phyloP scores from a whole-genome alignment of 2,113 vertebrate genomes.

The Centropus unirufus region DNA sequence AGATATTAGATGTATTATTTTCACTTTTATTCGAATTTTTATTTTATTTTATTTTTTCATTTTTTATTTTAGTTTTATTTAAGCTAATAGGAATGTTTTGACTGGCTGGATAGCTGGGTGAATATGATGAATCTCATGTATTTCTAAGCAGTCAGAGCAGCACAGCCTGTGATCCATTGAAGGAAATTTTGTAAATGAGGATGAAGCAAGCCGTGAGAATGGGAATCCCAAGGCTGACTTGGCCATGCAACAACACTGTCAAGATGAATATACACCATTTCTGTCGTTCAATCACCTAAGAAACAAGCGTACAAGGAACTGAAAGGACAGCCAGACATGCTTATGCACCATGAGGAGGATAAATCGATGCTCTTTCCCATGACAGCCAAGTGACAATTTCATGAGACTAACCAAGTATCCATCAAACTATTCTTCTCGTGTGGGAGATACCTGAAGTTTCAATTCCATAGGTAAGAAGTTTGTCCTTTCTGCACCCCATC shows the following conservation, averaged over 20 bases:
- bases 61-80: no score
- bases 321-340: neutral
- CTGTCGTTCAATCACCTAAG: neutral
- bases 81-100: neutral
- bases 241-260: rapidly evolving
- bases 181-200: neutral
- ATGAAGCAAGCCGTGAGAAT: neutral
- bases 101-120: neutral
- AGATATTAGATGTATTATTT: neutral
- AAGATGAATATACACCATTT: neutral
- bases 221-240: neutral
- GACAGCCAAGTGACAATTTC: neutral
- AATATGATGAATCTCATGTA: neutral
- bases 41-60: no score
- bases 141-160: neutral
- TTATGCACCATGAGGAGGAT: neutral
- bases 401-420: neutral
- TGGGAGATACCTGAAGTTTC: neutral
- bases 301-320: neutral
- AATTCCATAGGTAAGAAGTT: neutral
- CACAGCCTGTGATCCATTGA: neutral
- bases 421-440: rapidly evolving
- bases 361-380: neutral
- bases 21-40: neutral
- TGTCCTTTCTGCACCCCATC: rapidly evolving